phyloP scores from a whole-genome alignment of 1,140 invertebrate species.

The Pentalonia nigronervosa region DNA sequence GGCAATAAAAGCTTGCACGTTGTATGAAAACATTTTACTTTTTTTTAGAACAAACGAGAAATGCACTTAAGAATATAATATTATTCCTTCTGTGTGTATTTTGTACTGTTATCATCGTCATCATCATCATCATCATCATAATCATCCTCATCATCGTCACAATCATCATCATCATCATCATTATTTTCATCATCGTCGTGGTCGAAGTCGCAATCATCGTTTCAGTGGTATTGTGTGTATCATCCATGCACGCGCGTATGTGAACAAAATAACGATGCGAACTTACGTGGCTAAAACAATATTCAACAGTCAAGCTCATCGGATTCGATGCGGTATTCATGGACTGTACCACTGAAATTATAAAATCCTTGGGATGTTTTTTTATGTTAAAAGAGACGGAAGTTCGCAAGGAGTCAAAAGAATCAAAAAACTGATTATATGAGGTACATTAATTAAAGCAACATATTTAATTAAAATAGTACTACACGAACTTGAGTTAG shows the following conservation, averaged over 20 bases:
- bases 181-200: neutral
- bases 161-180: neutral
- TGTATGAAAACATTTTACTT: neutral
- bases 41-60: conserved; percentile 1
- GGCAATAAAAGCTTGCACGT: conserved; percentile 3
- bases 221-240: neutral
- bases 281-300: neutral
- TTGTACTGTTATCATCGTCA: neutral
- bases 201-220: neutral
- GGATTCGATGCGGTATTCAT: neutral
- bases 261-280: neutral
- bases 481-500: neutral
- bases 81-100: neutral
- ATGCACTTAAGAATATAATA: conserved; percentile 8
- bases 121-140: neutral
- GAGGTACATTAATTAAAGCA: neutral
- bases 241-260: no score
- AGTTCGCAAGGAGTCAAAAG: neutral
- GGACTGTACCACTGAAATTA: neutral
- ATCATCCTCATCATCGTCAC: no score
- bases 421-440: neutral
- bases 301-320: neutral
- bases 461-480: neutral
- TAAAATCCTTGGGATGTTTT: neutral
- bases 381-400: neutral